Evolutionary conservation across 2,113 vertebrate genomes (phyloP).

Genomic region (Chloebia gouldiae): DNA sequence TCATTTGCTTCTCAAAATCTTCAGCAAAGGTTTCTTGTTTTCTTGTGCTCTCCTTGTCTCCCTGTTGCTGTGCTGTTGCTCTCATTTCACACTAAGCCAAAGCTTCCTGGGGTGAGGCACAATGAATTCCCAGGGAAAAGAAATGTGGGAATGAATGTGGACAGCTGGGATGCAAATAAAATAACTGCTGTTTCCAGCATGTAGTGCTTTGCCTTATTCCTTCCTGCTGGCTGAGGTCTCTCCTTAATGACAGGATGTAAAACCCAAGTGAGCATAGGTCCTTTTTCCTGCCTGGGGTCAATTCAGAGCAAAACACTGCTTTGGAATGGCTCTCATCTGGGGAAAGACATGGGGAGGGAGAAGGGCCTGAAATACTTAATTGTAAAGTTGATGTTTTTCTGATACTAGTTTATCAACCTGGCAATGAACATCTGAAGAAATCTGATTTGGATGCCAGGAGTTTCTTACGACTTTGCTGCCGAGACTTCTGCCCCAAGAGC

Average conservation of each 20-base stretch:
- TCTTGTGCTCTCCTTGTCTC: neutral
- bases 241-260: neutral
- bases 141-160: neutral
- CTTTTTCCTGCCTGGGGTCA: neutral
- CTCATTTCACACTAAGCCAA: neutral
- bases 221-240: neutral
- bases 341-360: neutral
- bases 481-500: neutral
- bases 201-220: neutral
- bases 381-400: constrained; percentile 6
- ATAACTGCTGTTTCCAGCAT: neutral
- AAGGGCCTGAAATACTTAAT: neutral
- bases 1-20: neutral
- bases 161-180: neutral
- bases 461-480: neutral
- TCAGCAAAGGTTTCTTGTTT: neutral
- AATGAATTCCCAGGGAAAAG: neutral
- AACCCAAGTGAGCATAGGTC: neutral
- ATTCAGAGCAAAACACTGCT: neutral
- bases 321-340: neutral
- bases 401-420: constrained; percentile 61
- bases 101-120: neutral
- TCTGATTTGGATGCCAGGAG: neutral
- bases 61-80: neutral
- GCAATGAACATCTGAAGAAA: constrained; percentile 66